Evolutionary conservation across 2,888 invertebrate species (phyloP), one percentile per base, ranked within the genome.

Genomic region (Lomographa bimaculata): DNA sequence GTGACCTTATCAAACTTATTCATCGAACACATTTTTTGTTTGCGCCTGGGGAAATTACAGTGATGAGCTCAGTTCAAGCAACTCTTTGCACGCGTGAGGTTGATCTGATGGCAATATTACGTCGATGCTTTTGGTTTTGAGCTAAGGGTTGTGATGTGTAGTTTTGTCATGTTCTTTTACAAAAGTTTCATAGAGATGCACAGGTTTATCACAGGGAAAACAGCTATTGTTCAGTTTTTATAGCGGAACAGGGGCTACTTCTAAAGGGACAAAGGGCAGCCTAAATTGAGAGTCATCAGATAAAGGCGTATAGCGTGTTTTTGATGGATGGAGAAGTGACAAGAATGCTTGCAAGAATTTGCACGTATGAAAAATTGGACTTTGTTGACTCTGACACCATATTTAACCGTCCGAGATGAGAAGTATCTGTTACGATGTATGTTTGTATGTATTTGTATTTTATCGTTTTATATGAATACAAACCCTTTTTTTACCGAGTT

Each of bases 1-100:
- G 18, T 25, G 24, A 27, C 24, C 34, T 29, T 34, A 34, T 28
- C 34, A 23, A 34, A 27, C 34, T 34, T 29, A 24, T 38, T 29
- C 35, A 33, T 40, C 18, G 21, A 8, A 17, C 23, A 19, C 55
- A 55, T 59, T 51, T 56, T 50, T 42, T 41, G 47, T 30, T 36
- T 43, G 47, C 54, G 57, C 46, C 67, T 45, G 45, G 60, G 65
- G 64, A 65, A 64, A 65, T 67, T 60, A 64, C 54, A 51, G 43
- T 32, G 45, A 50, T 53, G 50, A 34, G 30, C 33, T 16, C 38
- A 16, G 17, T 19, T 18, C 28, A 29, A 27, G 34, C 30, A 25
- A 8, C 33, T 33, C 38, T 41, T 8, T 24, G 6, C 17, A n/a
- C 11, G 12, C 16, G 34, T 39, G 23, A 35, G 18, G 25, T 19